These are phyloP conservation scores for Vulpes lagopus DNA, from an alignment of 2,113 vertebrate genomes.

Conservation along the genomic window DNA sequence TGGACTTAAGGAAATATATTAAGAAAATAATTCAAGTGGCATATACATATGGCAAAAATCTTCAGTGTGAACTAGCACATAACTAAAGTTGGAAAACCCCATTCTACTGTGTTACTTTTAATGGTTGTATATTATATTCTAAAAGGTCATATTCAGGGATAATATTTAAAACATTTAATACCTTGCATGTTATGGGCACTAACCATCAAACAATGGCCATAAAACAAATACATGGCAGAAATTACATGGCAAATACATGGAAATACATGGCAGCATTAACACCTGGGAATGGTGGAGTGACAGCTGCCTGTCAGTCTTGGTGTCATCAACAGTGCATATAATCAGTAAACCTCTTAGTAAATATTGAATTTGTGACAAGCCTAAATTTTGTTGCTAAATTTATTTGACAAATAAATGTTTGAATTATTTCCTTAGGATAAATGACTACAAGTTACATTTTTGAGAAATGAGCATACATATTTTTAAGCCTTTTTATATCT, in stretches of 20 bases:
- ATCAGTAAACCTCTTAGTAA: background rate
- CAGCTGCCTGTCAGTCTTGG: background rate
- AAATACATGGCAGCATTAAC: background rate
- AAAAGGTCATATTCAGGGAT: background rate
- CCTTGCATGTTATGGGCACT: background rate
- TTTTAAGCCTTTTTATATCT: constrained; percentile 7
- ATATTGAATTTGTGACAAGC: background rate
- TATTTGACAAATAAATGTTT: background rate
- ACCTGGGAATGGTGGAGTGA: background rate
- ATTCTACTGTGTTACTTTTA: background rate
- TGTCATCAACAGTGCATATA: background rate
- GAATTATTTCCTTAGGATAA: background rate
- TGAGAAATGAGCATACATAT: background rate
- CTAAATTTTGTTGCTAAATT: background rate
- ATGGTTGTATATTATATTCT: background rate
- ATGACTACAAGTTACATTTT: background rate
- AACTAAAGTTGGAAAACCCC: background rate
- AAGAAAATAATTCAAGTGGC: background rate
- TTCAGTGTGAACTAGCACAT: background rate
- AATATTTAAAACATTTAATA: background rate
- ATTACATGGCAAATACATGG: no score
- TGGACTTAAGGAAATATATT: background rate
- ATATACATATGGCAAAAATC: background rate
- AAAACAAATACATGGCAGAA: background rate
- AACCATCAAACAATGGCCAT: background rate